Conservation (phyloP, 2,113 vertebrate genomes). For the Calcarius ornatus region DNA sequence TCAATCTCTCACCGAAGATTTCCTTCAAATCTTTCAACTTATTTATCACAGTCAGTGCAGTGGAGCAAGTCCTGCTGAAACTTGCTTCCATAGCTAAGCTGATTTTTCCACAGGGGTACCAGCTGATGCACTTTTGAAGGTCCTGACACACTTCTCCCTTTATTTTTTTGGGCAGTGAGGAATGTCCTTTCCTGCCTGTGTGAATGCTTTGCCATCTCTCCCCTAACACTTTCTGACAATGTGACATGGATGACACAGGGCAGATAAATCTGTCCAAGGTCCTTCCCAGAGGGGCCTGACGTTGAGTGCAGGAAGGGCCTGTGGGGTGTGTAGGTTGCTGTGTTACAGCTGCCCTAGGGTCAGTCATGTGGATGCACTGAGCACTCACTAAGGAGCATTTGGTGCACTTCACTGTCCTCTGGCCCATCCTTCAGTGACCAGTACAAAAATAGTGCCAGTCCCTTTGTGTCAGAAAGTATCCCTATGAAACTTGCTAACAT, state of each 20-base stretch:
- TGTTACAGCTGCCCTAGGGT: neutral
- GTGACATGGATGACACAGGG: neutral
- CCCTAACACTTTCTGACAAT: neutral
- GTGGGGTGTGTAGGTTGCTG: neutral
- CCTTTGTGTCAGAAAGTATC: neutral
- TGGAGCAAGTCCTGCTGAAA: neutral
- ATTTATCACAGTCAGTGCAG: neutral
- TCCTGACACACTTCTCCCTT: neutral
- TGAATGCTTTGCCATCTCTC: neutral
- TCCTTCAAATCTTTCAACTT: neutral
- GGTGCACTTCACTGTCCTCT: neutral
- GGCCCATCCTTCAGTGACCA: neutral
- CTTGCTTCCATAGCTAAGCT: neutral
- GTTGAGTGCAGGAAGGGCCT: neutral
- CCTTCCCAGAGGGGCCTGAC: neutral
- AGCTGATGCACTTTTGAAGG: neutral
- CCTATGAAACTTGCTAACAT: neutral
- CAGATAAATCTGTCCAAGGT: neutral
- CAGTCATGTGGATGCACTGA: neutral
- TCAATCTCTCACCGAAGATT: neutral
- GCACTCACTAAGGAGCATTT: neutral
- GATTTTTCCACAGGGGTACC: neutral
- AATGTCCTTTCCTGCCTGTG: slow-evolving; percentile 15
- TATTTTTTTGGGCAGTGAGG: neutral
- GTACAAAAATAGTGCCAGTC: neutral